These are phyloP conservation scores for Drosophila pectinifera DNA, from an alignment of 1,140 invertebrate species.

Conservation along the genomic window DNA sequence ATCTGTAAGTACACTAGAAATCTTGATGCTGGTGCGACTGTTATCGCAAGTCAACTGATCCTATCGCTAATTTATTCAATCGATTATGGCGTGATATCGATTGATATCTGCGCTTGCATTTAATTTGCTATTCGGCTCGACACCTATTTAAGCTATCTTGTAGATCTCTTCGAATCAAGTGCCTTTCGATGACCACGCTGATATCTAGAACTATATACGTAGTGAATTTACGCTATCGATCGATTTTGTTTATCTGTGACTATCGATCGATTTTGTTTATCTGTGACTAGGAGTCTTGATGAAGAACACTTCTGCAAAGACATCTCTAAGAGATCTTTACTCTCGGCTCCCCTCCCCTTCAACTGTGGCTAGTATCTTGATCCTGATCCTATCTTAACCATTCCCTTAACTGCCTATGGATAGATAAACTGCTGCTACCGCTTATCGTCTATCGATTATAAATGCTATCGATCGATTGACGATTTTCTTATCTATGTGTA, in stretches of 20 bases:
- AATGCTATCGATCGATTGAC: slow-evolving; percentile 6
- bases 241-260: not conserved
- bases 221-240: not conserved
- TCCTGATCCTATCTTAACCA: no score
- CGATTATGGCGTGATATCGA: not conserved
- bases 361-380: not conserved
- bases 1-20: slow-evolving; percentile 3
- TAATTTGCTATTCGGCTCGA: not conserved
- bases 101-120: not conserved
- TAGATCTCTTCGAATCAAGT: not conserved
- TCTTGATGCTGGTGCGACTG: not conserved
- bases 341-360: no score
- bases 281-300: no score
- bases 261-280: no score
- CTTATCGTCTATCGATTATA: slow-evolving; percentile 2
- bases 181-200: not conserved
- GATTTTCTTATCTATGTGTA: not conserved
- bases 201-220: no score
- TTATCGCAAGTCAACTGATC: not conserved
- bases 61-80: not conserved
- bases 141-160: slow-evolving; percentile 1
- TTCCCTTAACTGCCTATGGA: not conserved
- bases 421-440: not conserved
- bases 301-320: no score
- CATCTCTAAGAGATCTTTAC: slow-evolving; percentile 1